A percentile compares a stretch with the other conserved stretches of the same genome.
phyloP scores from a whole-genome alignment of 2,888 invertebrate genomes.

The Platerodrilus igneus region DNA sequence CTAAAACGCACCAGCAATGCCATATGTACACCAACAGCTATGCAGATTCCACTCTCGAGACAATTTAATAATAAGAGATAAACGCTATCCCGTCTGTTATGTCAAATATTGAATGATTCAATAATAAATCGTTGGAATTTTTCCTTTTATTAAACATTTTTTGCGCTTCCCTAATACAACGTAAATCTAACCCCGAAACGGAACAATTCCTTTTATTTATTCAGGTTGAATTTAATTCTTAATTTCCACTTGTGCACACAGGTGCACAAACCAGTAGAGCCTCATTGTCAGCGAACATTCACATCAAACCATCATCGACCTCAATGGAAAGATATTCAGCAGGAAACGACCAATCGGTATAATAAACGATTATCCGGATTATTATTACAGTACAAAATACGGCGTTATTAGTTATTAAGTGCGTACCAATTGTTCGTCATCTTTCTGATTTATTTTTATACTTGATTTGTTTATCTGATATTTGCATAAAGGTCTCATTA shows the following conservation, averaged over 20 bases:
- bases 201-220: no score
- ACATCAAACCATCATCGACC: constrained; percentile 3
- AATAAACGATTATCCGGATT: constrained; percentile 42
- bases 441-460: no score
- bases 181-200: no score
- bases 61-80: constrained; percentile 39
- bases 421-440: no score
- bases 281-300: background rate
- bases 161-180: background rate
- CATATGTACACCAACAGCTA: constrained; percentile 39
- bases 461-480: no score
- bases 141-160: constrained; percentile 2
- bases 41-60: constrained; percentile 37
- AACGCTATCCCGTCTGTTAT: no score
- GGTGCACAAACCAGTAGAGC: background rate
- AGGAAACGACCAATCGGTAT: constrained; percentile 43
- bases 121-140: constrained; percentile 1
- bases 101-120: no score
- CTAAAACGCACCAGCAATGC: constrained; percentile 38
- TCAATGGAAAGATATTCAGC: constrained; percentile 23
- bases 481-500: no score
- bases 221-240: background rate
- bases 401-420: no score
- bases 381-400: constrained; percentile 40
- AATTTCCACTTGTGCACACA: background rate